Evolutionary conservation across 2,113 vertebrate species (phyloP).

Genomic region (Anguilla japonica): DNA sequence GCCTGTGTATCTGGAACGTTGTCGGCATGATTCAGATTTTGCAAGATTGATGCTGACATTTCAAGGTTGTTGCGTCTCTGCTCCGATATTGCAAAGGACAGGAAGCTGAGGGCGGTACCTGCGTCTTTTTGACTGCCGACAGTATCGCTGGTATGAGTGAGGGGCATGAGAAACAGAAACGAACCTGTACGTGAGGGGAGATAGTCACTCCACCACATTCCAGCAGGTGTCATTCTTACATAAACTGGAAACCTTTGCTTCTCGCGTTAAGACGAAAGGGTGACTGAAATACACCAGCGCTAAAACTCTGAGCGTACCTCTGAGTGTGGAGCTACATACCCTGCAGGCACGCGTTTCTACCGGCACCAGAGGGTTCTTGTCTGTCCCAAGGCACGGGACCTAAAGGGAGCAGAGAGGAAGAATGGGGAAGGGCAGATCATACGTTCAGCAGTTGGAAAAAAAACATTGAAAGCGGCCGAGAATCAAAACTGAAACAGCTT

Average conservation of each 20-base stretch:
- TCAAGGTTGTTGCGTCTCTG: not conserved
- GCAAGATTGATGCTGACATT: too few species aligned
- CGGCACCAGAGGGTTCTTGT: not conserved
- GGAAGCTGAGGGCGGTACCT: not conserved
- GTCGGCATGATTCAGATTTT: not conserved
- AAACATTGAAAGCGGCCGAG: not conserved
- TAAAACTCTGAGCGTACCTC: not conserved
- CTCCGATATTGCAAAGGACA: not conserved
- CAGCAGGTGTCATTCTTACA: conserved; percentile 75
- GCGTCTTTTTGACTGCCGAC: not conserved
- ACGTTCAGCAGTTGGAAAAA: not conserved
- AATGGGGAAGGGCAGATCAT: not conserved
- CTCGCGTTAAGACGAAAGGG: conserved; percentile 32
- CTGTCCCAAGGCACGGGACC: not conserved
- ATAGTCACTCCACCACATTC: conserved; percentile 43
- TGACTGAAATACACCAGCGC: not conserved
- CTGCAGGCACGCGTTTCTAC: not conserved
- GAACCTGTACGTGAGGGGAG: not conserved
- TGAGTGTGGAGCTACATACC: not conserved
- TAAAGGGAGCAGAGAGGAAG: not conserved
- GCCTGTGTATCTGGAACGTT: not conserved
- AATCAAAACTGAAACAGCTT: not conserved
- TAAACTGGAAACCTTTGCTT: conserved; percentile 30
- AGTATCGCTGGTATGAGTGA: not conserved
- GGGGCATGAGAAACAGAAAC: not conserved